phyloP scores from a whole-genome alignment of 1,140 invertebrate genomes.

The Streblospio benedicti region DNA sequence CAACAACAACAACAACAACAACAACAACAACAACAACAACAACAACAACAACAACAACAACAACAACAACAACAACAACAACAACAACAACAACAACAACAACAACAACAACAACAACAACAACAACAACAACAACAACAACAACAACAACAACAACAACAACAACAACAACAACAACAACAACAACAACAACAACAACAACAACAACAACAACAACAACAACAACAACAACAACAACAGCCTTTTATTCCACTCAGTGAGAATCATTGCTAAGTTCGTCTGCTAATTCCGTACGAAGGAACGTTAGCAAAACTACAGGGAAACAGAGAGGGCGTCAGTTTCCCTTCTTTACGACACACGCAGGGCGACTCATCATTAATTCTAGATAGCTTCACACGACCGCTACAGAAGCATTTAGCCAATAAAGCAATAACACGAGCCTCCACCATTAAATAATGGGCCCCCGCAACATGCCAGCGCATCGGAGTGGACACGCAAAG shows the following conservation, averaged over 20 bases:
- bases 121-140: background rate
- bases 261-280: too few relatives aligned
- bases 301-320: too few relatives aligned
- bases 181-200: background rate
- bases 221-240: background rate
- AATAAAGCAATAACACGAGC: too few relatives aligned
- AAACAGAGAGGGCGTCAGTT: too few relatives aligned
- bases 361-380: too few relatives aligned
- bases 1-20: background rate
- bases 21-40: background rate
- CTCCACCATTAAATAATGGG: too few relatives aligned
- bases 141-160: background rate
- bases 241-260: constrained; percentile 4
- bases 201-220: background rate
- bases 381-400: too few relatives aligned
- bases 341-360: too few relatives aligned
- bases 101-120: background rate
- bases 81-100: background rate
- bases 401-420: too few relatives aligned
- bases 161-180: background rate
- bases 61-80: background rate
- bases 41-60: background rate
- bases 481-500: too few relatives aligned
- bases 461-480: too few relatives aligned
- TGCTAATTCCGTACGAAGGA: too few relatives aligned